Base-by-base conservation (phyloP, 1,140 invertebrate species). In the Drosophila murphyi region DNA sequence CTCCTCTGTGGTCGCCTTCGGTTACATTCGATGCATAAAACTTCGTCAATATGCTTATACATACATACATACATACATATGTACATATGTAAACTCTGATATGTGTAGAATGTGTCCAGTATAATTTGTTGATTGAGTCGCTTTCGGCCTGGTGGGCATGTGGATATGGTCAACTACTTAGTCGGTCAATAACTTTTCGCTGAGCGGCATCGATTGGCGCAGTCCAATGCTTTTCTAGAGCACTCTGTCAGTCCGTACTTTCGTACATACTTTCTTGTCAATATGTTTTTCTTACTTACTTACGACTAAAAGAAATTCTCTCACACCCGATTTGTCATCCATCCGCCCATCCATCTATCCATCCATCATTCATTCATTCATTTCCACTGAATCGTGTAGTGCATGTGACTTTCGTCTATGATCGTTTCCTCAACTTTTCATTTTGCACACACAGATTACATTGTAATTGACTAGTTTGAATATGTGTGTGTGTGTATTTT, bases 21-120 rank as follows among this genome's bases (percentile, higher is more conserved):
- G 76, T 88, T 89, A 80, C 85, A 89, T 85, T 88, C 80, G 82
- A 85, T 88, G 83, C 85, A 88, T 83, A 89, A 89, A 80, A 68
- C 83, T 74, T 74, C 67, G 78, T 74, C 85, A 85, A 90, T 56
- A 69, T 43, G 39, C 39, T 41, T 41, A 41, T 48, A 50, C 31
- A 41, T 10, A 7, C 39, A 35, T 12, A 54, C 31, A 35, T 45
- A 65, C 5, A 28, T 31, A 41, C 28, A 10, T 37, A 48, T 31
- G 28, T 7, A 60, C 45, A 10, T 37, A 32, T 8, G 39, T 5
- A 12, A 39, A 2, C 20, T 20, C 20, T 20, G 20, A 12, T 43
- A 39, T 34, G 5, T 37, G n/a, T 20, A 29, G 35, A 7, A 63
- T 59, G 56, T 87, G 82, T 82, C 60, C 80, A 83, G 78, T 72